A percentile compares a stretch with the other conserved stretches of the same genome.
Conservation (phyloP, 2,888 invertebrate species). For the Eremobia ochroleuca region DNA sequence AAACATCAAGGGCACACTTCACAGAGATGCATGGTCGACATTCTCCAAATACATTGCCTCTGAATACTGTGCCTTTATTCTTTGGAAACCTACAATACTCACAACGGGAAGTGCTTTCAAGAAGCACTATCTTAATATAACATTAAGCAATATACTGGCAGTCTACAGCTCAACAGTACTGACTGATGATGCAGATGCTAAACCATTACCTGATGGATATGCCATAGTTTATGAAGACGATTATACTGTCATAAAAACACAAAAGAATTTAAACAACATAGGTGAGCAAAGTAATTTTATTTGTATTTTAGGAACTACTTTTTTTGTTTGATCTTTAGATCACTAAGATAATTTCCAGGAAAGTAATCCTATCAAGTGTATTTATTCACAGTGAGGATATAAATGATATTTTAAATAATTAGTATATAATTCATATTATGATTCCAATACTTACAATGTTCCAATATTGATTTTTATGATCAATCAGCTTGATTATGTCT, state of each 20-base stretch:
- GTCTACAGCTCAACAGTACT: constrained; percentile 83
- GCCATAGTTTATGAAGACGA: constrained; percentile 76
- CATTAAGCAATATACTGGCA: constrained; percentile 84
- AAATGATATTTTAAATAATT: neutral
- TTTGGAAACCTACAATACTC: constrained; percentile 86
- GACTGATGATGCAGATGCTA: constrained; percentile 70
- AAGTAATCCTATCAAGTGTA: neutral
- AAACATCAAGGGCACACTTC: constrained; percentile 86
- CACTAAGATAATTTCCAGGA: neutral
- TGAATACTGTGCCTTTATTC: constrained; percentile 83
- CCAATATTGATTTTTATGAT: neutral
- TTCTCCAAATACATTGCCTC: constrained; percentile 85
- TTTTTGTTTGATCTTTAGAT: neutral
- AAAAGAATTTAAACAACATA: constrained; percentile 71
- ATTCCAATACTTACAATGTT: neutral
- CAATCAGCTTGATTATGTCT: neutral
- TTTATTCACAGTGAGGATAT: neutral
- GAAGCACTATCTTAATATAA: constrained; percentile 88
- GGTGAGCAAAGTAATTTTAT: constrained; percentile 70
- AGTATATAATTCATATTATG: neutral
- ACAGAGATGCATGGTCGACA: constrained; percentile 87
- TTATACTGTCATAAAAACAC: constrained; percentile 81
- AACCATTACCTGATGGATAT: constrained; percentile 79
- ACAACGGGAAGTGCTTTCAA: constrained; percentile 87
- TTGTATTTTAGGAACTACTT: neutral